phyloP scores from a whole-genome alignment of 92 coral and sea anemone species.

The Pocillopora meandrina region DNA sequence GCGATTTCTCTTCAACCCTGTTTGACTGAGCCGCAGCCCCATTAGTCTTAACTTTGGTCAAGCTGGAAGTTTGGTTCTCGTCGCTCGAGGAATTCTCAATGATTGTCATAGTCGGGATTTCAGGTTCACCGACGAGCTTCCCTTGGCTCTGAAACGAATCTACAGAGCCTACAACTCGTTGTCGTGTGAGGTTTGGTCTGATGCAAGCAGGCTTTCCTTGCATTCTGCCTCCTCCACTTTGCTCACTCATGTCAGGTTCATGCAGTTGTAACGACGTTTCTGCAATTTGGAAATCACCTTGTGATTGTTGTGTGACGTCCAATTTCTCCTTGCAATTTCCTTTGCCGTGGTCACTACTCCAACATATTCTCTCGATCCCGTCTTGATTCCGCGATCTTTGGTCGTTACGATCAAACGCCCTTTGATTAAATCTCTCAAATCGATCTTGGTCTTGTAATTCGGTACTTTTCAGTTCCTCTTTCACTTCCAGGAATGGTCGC shows the following conservation, averaged over 20 bases:
- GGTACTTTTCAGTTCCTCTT: not conserved
- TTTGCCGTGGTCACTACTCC: not conserved
- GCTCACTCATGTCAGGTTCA: not conserved
- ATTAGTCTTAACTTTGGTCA: not conserved
- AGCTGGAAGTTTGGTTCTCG: not conserved
- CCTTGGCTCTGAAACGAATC: constrained; percentile 4
- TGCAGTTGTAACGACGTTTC: not conserved
- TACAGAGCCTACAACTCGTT: not conserved
- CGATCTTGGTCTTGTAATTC: not conserved
- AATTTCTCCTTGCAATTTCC: not conserved
- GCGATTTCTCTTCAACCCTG: not conserved
- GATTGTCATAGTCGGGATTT: not conserved
- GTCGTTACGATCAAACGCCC: not conserved
- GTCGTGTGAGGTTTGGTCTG: not conserved
- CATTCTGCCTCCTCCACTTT: not conserved
- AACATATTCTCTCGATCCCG: constrained; percentile 2
- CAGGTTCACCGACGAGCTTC: not conserved
- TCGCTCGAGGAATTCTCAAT: not conserved
- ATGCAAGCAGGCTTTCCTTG: not conserved
- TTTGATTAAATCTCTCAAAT: not conserved
- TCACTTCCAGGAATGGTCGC: not conserved
- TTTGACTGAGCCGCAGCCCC: not conserved
- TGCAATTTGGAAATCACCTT: no score
- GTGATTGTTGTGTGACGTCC: not conserved
- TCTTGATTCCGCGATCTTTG: not conserved